These are phyloP conservation scores for Atopsyche davidsoni DNA, from an alignment of 1,140 invertebrate species.

Conservation along the genomic window DNA sequence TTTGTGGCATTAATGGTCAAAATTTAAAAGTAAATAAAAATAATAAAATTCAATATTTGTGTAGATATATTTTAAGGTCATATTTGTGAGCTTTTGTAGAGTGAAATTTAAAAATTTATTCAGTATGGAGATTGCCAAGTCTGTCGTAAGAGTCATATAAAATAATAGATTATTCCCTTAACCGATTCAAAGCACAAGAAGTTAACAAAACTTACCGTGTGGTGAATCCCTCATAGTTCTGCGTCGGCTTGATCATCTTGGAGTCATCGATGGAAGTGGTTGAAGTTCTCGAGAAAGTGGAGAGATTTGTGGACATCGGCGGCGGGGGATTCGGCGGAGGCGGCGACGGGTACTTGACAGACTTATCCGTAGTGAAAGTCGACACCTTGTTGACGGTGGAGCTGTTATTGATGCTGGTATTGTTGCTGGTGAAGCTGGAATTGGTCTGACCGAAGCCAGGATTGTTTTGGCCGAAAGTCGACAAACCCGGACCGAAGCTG, in stretches of 20 bases:
- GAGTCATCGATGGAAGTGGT: neutral
- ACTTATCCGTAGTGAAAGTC: conserved; percentile 18
- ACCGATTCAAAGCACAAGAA: no score
- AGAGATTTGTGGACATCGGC: conserved; percentile 36
- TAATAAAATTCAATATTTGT: no score
- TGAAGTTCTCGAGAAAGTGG: conserved; percentile 38
- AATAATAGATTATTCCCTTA: no score
- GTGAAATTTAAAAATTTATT: no score
- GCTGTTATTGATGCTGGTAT: neutral
- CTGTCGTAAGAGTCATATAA: no score
- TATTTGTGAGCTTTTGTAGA: no score
- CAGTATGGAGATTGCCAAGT: no score
- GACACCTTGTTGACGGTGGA: conserved; percentile 4
- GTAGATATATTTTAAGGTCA: no score
- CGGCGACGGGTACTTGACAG: conserved; percentile 24
- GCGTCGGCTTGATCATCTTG: conserved; percentile 33
- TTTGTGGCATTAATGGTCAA: no score
- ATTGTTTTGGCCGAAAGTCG: conserved; percentile 5
- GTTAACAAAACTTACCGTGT: conserved; percentile 49
- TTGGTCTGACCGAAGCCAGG: conserved; percentile 6
- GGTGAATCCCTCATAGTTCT: conserved; percentile 55
- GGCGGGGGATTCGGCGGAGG: conserved; percentile 28
- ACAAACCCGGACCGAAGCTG: conserved; percentile 11
- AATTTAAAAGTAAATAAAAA: no score
- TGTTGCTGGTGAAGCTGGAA: neutral